Percentiles rank a stretch among this genome's conserved stretches.
These are phyloP conservation scores for Platerodrilus igneus DNA, from an alignment of 2,888 invertebrate species.

Conservation along the genomic window DNA sequence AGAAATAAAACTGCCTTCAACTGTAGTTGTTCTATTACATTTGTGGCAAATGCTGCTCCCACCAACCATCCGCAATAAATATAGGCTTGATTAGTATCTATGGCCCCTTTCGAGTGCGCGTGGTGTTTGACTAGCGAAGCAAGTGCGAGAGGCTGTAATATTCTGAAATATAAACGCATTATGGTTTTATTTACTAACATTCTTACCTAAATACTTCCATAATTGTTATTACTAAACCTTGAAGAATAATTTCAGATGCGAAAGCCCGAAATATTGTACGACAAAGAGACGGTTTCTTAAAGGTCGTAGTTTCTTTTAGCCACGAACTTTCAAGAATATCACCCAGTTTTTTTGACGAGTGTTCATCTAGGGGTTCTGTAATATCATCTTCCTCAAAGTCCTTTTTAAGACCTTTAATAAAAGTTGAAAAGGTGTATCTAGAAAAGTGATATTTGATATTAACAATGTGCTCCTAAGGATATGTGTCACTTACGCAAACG, in stretches of 20 bases:
- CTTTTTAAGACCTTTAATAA: slow-evolving; percentile 47
- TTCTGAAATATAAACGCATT: no score
- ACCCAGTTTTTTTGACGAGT: slow-evolving; percentile 59
- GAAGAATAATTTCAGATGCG: slow-evolving; percentile 30
- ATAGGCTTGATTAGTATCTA: slow-evolving; percentile 57
- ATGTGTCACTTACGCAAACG: slow-evolving; percentile 9
- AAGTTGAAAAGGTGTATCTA: slow-evolving; percentile 51
- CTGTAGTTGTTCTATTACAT: slow-evolving; percentile 67
- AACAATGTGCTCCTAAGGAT: no score
- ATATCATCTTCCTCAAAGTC: slow-evolving; percentile 51
- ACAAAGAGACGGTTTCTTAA: slow-evolving; percentile 29
- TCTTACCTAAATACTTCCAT: slow-evolving; percentile 26
- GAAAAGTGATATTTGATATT: no score
- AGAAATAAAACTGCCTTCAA: slow-evolving; percentile 78
- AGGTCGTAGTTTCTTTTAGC: slow-evolving; percentile 25
- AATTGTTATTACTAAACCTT: slow-evolving; percentile 25
- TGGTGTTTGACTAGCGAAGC: slow-evolving; percentile 60
- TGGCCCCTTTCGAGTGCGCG: slow-evolving; percentile 46
- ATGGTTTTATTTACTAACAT: no score
- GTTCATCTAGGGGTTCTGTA: slow-evolving; percentile 50
- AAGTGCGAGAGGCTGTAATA: slow-evolving; percentile 38
- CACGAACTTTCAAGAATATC: slow-evolving; percentile 56
- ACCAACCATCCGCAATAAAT: slow-evolving; percentile 71
- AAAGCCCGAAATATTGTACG: slow-evolving; percentile 34
- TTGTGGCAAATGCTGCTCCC: slow-evolving; percentile 64